Evolutionary conservation across 2,113 vertebrate genomes (phyloP).

Genomic region (Lepus europaeus): DNA sequence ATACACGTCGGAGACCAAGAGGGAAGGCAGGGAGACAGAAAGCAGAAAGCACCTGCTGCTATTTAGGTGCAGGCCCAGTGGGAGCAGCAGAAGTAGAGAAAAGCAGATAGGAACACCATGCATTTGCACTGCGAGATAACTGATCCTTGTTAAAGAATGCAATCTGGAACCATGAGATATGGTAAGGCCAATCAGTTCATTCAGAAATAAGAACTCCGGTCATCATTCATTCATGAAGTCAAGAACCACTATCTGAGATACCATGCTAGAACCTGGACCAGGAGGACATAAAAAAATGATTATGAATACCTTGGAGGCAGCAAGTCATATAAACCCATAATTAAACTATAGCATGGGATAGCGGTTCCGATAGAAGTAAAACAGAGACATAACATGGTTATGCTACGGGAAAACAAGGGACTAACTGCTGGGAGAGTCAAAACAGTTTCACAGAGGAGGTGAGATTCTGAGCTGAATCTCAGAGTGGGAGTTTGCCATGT

Average conservation of each 20-base stretch:
- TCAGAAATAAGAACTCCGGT: slow-evolving; percentile 34
- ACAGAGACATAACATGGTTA: background rate
- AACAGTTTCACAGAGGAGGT: slow-evolving; percentile 28
- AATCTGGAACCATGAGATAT: slow-evolving; percentile 13
- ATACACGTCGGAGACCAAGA: too few relatives aligned
- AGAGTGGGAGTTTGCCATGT: background rate
- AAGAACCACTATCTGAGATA: background rate
- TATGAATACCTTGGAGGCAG: slow-evolving; percentile 8
- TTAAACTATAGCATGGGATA: slow-evolving; percentile 9
- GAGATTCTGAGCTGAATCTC: background rate
- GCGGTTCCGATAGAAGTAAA: background rate
- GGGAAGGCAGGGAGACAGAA: background rate
- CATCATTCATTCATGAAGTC: background rate
- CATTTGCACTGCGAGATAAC: background rate
- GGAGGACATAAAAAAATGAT: background rate
- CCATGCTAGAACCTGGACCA: background rate
- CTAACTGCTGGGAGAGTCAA: slow-evolving; percentile 20
- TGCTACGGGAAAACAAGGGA: background rate
- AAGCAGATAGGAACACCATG: background rate
- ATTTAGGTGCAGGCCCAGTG: background rate
- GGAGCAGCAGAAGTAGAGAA: background rate
- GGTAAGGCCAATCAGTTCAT: slow-evolving; percentile 6
- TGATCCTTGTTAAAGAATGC: background rate
- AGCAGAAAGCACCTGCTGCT: background rate
- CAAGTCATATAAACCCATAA: background rate